phyloP scores from a whole-genome alignment of 2,888 invertebrate genomes.

The Ferdinandea cuprea region DNA sequence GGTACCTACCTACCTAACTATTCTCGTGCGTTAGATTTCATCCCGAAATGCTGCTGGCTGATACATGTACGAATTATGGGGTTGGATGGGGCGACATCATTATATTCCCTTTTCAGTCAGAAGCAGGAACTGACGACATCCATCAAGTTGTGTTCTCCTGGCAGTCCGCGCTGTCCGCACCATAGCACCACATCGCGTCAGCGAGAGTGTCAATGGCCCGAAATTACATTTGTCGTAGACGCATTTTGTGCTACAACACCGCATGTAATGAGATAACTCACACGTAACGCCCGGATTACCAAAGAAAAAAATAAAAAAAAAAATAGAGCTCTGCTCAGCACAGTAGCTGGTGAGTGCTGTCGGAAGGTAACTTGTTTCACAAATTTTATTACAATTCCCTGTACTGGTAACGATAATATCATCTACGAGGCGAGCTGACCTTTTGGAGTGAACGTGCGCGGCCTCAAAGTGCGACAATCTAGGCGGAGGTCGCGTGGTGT shows the following conservation, averaged over 20 bases:
- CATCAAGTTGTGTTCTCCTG: slow-evolving; percentile 15
- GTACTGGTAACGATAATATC: slow-evolving; percentile 66
- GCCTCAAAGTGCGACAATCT: slow-evolving; percentile 74
- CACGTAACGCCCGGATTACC: slow-evolving; percentile 63
- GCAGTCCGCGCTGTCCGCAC: too few species aligned
- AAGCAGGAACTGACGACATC: slow-evolving; percentile 64
- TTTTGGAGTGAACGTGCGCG: slow-evolving; percentile 72
- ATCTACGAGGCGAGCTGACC: slow-evolving; percentile 62
- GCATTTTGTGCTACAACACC: slow-evolving; percentile 47
- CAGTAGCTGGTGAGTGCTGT: slow-evolving; percentile 38
- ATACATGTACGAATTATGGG: slow-evolving; percentile 25
- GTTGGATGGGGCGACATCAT: slow-evolving; percentile 8
- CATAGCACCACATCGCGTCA: slow-evolving; percentile 13
- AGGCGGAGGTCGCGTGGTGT: slow-evolving; percentile 73
- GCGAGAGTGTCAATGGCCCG: slow-evolving; percentile 67
- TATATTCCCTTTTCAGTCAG: not conserved
- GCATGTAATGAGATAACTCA: slow-evolving; percentile 67
- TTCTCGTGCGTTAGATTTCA: slow-evolving; percentile 38
- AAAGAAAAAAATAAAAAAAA: slow-evolving; percentile 50
- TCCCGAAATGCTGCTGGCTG: slow-evolving; percentile 52
- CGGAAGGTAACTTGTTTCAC: slow-evolving; percentile 74
- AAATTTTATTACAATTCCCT: slow-evolving; percentile 73
- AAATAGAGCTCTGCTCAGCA: slow-evolving; percentile 51
- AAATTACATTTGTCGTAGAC: slow-evolving; percentile 52
- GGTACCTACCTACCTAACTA: too few species aligned